Conservation (phyloP, 2,113 vertebrate genomes). For the Theropithecus gelada region DNA sequence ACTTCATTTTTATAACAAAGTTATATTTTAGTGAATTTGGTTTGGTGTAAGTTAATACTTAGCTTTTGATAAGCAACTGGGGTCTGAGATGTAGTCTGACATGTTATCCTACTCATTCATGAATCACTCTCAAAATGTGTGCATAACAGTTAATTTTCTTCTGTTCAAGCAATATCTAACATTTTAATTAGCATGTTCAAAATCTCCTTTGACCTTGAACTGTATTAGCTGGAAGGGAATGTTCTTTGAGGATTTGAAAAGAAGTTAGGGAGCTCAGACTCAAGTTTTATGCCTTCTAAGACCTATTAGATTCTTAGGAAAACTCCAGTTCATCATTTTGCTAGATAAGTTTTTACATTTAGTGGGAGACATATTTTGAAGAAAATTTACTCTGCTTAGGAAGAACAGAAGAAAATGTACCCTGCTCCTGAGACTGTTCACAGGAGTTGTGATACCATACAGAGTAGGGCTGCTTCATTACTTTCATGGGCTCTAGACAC, state of each 20-base stretch:
- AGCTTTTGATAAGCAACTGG: not conserved
- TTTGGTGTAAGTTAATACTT: conserved; percentile 1
- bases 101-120: conserved; percentile 33
- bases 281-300: not conserved
- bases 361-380: not conserved
- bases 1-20: conserved; percentile 25
- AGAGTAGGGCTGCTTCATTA: not conserved
- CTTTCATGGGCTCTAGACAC: not conserved
- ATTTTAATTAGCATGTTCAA: conserved; percentile 49
- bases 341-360: not conserved
- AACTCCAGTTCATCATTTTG: conserved; percentile 4
- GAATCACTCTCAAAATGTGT: conserved; percentile 51
- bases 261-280: not conserved
- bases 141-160: conserved; percentile 52
- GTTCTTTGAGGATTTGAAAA: not conserved
- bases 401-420: not conserved
- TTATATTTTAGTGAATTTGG: conserved; percentile 29
- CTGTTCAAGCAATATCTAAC: conserved; percentile 6
- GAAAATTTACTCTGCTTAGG: not conserved
- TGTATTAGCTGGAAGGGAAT: not conserved
- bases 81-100: not conserved
- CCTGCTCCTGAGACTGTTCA: not conserved
- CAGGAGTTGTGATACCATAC: not conserved
- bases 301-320: not conserved
- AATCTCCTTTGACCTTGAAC: conserved; percentile 45